Base-by-base conservation (phyloP, 2,888 invertebrate genomes). In the Rhagonycha lutea region DNA sequence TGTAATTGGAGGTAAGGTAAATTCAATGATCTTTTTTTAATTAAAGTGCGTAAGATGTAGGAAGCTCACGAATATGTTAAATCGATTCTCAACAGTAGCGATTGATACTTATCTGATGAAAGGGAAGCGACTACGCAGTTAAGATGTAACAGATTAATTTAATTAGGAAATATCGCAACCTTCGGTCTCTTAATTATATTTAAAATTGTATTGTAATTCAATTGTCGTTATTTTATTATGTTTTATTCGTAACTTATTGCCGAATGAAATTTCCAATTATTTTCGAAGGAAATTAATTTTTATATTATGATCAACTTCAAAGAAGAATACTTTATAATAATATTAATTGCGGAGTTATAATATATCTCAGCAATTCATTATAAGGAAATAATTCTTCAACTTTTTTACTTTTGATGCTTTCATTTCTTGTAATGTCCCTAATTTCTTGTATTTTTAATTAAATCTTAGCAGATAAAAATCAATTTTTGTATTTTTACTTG, bases 1-100 rank as follows among this genome's bases (percentile, higher is more conserved):
- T 65, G 69, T 70, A n/a, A 61, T 74, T 60, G 74, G 74, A 70
- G 74, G 72, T 72, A 72, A 71, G 24, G 24, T 24, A 7, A 14
- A 24, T 24, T 10, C 14, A 61, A 18, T 60, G 60, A 69, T 68
- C 9, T 18, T 18, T 68, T 61, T 61, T 23, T 69, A 23, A 23
- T 11, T 32, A 69, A 60, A 69, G 24, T 23, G 26, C 18, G 26
- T 47, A 47, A 32, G 32, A 32, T 32, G 12, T 4, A n/a, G 32
- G 12, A 32, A n/a, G 47, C 47, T 12, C n/a, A 47, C 12, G 47
- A 47, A 47, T 47, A 47, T 47, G n/a, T 47, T 47, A 47, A 47
- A 47, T 47, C 47, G 47, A 47, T n/a, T n/a, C 12, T 47, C 12
- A 47, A 47, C 47, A 47, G 47, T 47, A 47, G 47, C 47, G 47